Evolutionary conservation across 2,888 invertebrate species (phyloP).

Genomic region (Mythimna pallens): DNA sequence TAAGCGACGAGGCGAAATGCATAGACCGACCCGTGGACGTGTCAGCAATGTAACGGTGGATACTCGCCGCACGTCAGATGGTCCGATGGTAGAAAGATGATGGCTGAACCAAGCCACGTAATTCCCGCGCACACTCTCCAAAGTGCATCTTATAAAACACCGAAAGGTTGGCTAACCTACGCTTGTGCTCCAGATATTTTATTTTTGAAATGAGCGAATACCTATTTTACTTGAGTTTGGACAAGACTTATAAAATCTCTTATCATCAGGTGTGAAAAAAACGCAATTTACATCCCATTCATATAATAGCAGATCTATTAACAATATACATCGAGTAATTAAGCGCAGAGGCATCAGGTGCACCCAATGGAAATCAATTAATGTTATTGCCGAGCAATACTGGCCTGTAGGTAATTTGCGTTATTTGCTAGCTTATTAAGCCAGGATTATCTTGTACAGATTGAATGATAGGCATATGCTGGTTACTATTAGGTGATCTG

Average conservation of each 20-base stretch:
- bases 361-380: constrained; percentile 84
- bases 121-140: too few relatives aligned
- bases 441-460: constrained; percentile 66
- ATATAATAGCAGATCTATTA: constrained; percentile 39
- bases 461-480: constrained; percentile 44
- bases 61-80: too few relatives aligned
- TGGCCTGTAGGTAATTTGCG: constrained; percentile 68
- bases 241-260: background rate
- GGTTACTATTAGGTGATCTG: background rate
- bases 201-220: background rate
- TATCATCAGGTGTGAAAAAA: background rate
- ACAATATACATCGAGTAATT: constrained; percentile 58
- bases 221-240: background rate
- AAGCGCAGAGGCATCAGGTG: constrained; percentile 78
- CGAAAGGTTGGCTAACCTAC: too few relatives aligned
- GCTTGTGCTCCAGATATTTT: too few relatives aligned
- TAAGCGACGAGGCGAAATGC: too few relatives aligned
- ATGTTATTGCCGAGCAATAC: constrained; percentile 76
- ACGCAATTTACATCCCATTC: constrained; percentile 1
- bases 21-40: too few relatives aligned
- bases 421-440: constrained; percentile 76
- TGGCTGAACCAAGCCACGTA: too few relatives aligned
- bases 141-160: too few relatives aligned
- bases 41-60: too few relatives aligned
- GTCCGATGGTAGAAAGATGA: too few relatives aligned